phyloP scores from a whole-genome alignment of 2,113 vertebrate species.

The Catharus minimus region DNA sequence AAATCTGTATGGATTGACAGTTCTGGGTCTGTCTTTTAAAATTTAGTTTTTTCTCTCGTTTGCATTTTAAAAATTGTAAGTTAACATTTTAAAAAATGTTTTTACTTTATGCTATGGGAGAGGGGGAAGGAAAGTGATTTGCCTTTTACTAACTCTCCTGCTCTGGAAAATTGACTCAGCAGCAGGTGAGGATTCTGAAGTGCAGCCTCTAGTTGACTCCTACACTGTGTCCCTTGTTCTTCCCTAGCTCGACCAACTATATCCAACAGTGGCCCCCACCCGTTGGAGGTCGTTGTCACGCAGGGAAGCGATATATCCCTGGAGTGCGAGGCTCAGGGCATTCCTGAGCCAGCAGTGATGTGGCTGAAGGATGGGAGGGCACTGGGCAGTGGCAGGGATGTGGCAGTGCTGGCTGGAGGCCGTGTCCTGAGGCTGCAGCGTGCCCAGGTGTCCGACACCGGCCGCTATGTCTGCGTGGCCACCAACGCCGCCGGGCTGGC shows the following conservation, averaged over 20 bases:
- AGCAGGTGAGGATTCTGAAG: neutral
- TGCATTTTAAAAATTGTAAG: neutral
- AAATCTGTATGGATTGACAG: neutral
- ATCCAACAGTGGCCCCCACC: constrained; percentile 47
- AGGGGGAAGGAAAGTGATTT: fast-evolving
- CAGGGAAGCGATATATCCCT: constrained; percentile 82
- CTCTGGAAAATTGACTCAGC: neutral
- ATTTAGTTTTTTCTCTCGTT: neutral
- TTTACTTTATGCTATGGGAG: neutral
- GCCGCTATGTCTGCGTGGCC: constrained; percentile 90
- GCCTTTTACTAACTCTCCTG: neutral
- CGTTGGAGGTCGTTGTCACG: constrained; percentile 72
- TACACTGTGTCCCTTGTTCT: neutral
- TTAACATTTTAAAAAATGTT: neutral
- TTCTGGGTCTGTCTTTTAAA: neutral
- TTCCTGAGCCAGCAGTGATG: constrained; percentile 81
- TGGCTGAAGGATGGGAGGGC: constrained; percentile 92
- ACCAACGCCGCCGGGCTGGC: constrained; percentile 89
- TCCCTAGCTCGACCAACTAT: constrained; percentile 86
- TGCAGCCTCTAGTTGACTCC: neutral
- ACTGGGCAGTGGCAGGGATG: constrained; percentile 57
- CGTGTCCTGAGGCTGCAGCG: constrained; percentile 79
- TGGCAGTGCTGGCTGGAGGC: constrained; percentile 77
- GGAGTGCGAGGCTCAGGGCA: constrained; percentile 83
- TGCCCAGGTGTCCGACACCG: constrained; percentile 82